Percentiles rank a stretch among this genome's conserved stretches.
Evolutionary conservation across 1,140 invertebrate genomes (phyloP).

Genomic region (Heliconius nattereri): DNA sequence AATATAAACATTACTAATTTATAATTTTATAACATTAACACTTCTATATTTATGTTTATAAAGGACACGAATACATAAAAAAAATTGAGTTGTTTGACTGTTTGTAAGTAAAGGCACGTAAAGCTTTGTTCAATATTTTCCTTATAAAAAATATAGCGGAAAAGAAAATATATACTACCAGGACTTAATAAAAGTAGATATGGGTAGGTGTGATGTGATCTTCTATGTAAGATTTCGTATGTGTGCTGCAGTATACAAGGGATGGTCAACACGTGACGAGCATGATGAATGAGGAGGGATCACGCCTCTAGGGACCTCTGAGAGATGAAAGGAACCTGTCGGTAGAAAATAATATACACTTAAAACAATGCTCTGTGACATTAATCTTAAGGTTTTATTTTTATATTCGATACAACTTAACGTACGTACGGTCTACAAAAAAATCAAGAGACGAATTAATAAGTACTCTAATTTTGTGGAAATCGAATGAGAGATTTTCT

Average conservation of each 20-base stretch:
- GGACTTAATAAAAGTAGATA: slow-evolving; percentile 42
- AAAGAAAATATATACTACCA: slow-evolving; percentile 34
- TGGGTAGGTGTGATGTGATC: slow-evolving; percentile 45
- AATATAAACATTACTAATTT: not conserved
- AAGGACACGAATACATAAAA: slow-evolving; percentile 24
- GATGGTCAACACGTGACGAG: slow-evolving; percentile 78
- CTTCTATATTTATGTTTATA: slow-evolving; percentile 18
- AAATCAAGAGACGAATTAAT: slow-evolving; percentile 64
- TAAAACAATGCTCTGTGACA: slow-evolving; percentile 46
- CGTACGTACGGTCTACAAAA: slow-evolving; percentile 56
- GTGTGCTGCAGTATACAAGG: slow-evolving; percentile 68
- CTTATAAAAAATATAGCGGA: slow-evolving; percentile 40
- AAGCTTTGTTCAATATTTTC: slow-evolving; percentile 36
- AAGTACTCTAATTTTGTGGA: slow-evolving; percentile 53
- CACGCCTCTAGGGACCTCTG: slow-evolving; percentile 70
- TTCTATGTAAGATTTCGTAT: slow-evolving; percentile 61
- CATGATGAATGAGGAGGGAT: slow-evolving; percentile 75
- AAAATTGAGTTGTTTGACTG: slow-evolving; percentile 19
- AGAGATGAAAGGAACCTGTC: slow-evolving; percentile 58
- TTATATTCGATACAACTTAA: slow-evolving; percentile 31
- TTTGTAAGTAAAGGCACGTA: slow-evolving; percentile 31
- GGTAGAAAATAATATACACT: slow-evolving; percentile 37
- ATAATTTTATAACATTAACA: not conserved
- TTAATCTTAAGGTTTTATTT: slow-evolving; percentile 47
- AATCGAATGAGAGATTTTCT: slow-evolving; percentile 44